phyloP scores from a whole-genome alignment of 2,888 invertebrate genomes.

The Hirtodrosophila trivittata region DNA sequence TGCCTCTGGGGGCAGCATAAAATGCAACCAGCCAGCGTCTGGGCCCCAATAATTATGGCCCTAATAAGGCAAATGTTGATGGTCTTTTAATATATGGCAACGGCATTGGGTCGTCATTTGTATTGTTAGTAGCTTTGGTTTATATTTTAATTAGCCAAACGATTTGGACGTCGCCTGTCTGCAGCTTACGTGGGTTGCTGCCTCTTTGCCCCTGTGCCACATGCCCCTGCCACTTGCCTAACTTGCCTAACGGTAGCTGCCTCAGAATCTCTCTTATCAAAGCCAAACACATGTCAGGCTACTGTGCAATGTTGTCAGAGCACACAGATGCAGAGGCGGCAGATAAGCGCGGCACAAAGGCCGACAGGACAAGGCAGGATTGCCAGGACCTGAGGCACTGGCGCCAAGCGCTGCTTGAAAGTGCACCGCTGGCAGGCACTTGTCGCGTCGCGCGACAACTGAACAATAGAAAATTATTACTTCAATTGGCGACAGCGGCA shows the following conservation, averaged over 20 bases:
- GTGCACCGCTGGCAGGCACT: conserved; percentile 48
- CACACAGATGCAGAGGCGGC: conserved; percentile 65
- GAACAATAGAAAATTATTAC: conserved; percentile 74
- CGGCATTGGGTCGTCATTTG: neutral
- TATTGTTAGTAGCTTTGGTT: conserved; percentile 31
- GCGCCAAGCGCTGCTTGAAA: conserved; percentile 59
- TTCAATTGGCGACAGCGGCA: conserved; percentile 73
- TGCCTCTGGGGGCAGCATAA: conserved; percentile 22
- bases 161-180: conserved; percentile 40
- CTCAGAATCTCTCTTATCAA: conserved; percentile 59
- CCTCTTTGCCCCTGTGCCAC: too few relatives aligned
- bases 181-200: conserved; percentile 18
- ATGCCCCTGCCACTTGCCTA: neutral
- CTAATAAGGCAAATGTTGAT: conserved; percentile 55
- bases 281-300: conserved; percentile 65
- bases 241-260: conserved; percentile 44
- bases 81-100: conserved; percentile 60
- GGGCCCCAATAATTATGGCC: conserved; percentile 52
- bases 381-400: conserved; percentile 30
- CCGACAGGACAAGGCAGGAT: conserved; percentile 1
- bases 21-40: conserved; percentile 48
- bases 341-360: conserved; percentile 57
- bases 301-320: conserved; percentile 42
- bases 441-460: conserved; percentile 66
- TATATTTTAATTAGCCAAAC: conserved; percentile 66